phyloP scores from a whole-genome alignment of 2,113 vertebrate genomes.

The Eudyptes chrysolophus region DNA sequence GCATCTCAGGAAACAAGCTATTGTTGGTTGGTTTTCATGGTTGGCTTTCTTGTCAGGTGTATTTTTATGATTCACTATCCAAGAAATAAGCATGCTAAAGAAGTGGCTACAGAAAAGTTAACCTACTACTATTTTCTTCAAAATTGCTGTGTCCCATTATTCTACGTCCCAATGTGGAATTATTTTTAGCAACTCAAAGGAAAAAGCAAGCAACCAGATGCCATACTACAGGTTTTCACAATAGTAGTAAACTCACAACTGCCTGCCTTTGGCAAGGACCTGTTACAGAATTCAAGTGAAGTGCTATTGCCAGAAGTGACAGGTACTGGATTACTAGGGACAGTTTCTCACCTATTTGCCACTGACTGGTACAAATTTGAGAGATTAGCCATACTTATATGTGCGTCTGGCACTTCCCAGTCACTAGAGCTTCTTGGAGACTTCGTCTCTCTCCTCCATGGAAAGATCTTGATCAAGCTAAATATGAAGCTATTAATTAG shows the following conservation, averaged over 20 bases:
- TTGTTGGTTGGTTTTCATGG: neutral
- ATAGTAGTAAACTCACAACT: neutral
- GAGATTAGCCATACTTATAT: neutral
- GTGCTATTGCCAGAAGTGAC: neutral
- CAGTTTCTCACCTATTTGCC: neutral
- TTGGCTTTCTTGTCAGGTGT: neutral
- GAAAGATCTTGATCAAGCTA: neutral
- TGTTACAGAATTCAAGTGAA: neutral
- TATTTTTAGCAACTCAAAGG: neutral
- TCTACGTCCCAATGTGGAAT: too few relatives aligned
- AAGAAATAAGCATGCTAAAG: neutral
- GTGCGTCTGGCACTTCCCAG: neutral
- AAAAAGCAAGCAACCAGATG: neutral
- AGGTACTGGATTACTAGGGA: neutral
- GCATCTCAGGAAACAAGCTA: neutral
- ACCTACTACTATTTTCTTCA: neutral
- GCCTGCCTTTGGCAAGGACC: neutral
- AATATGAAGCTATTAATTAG: neutral
- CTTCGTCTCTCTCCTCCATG: neutral
- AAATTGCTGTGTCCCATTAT: neutral
- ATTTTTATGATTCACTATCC: neutral
- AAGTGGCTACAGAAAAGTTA: neutral
- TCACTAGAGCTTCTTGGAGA: neutral
- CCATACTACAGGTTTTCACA: neutral
- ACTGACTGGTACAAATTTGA: neutral